A percentile compares a stretch with the other conserved stretches of the same genome.
These are phyloP conservation scores for Eonycteris spelaea DNA, from an alignment of 2,113 vertebrate genomes.

Conservation along the genomic window DNA sequence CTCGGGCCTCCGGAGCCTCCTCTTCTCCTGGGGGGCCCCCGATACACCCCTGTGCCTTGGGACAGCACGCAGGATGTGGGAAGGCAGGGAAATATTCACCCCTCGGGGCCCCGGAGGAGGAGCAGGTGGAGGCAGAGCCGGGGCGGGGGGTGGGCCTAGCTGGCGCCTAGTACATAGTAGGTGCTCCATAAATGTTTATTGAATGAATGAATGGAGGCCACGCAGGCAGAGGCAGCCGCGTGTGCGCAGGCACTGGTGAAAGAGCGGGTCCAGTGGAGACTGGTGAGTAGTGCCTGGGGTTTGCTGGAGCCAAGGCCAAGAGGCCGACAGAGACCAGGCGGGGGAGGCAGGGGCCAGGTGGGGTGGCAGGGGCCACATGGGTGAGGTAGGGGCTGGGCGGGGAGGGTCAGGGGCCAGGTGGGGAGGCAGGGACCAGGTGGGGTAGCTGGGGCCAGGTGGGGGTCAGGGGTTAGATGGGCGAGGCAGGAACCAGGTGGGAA, in stretches of 20 bases:
- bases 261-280: conserved; percentile 70
- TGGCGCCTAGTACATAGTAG: conserved; percentile 77
- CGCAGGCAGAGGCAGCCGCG: conserved; percentile 74
- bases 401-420: background rate
- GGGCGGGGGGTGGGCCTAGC: conserved; percentile 63
- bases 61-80: conserved; percentile 11
- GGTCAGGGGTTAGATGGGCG: background rate
- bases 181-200: conserved; percentile 81
- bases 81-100: background rate
- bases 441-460: background rate
- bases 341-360: background rate
- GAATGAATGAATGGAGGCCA: conserved; percentile 78
- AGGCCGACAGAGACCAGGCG: background rate
- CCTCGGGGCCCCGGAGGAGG: conserved; percentile 49
- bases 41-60: background rate
- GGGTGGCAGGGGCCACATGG: background rate
- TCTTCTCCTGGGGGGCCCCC: background rate
- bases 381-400: background rate
- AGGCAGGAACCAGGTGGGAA: background rate
- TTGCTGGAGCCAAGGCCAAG: background rate
- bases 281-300: conserved; percentile 71
- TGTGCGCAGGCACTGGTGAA: conserved; percentile 68
- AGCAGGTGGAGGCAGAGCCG: background rate
- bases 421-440: background rate
- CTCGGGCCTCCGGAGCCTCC: background rate